Evolutionary conservation across 2,888 invertebrate genomes (phyloP), one percentile per base, ranked within the genome.

Genomic region (Hoplodrina blanda): DNA sequence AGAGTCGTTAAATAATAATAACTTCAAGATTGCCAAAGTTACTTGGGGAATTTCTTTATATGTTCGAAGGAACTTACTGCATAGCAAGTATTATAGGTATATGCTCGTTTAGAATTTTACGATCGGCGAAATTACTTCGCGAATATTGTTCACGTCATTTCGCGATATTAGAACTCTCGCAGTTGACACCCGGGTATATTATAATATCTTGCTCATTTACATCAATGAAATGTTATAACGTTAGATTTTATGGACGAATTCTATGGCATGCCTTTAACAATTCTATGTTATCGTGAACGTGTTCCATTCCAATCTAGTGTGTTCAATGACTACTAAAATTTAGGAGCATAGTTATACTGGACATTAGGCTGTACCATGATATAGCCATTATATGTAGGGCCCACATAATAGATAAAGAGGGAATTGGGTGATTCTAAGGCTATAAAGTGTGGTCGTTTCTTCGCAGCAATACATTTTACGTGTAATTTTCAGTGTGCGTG

Each of bases 81-180:
- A 81, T 85, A 65, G 76, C 81, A 78, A 82, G 77, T 76, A 71
- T 73, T 78, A 74, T 75, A 78, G 25, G 25, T 25, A 46, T 70
- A 80, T 69, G 73, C 76, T 71, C 76, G 62, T 75, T 73, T 78
- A 63, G 74, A 73, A 81, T 84, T 84, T 83, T 83, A 84, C 69
- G 85, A 83, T 70, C 78, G 44, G 7, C 19, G 75, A 85, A 83
- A 85, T 83, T 83, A 85, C 83, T 85, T 78, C 73, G 78, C 73
- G 83, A 83, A 81, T 85, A 85, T 85, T 83, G 78, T 81, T 78
- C 83, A 81, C 83, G 68, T 81, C 78, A 84, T 85, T 78, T 61
- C 63, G 56, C 41, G 62, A 82, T 80, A 80, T 78, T 76, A 78
- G 81, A 81, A 69, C 66, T 81, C 71, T 64, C 20, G 62, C 70